Evolutionary conservation across 2,888 invertebrate genomes (phyloP), one percentile per base, ranked within the genome.

Genomic region (Drosophila paramelanica): DNA sequence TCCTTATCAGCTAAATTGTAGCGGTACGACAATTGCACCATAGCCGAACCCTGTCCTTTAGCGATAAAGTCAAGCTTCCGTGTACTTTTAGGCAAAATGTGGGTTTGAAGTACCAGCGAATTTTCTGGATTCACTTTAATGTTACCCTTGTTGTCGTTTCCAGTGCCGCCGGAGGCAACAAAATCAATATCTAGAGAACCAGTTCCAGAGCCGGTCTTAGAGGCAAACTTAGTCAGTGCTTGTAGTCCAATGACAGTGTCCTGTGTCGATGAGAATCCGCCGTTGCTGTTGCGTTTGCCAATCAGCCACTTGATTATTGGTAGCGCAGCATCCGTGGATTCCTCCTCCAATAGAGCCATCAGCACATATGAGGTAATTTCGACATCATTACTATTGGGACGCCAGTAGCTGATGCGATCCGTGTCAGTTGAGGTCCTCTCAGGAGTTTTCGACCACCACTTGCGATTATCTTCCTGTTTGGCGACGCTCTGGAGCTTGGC

Each of bases 291-390:
- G 43, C 95, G 93, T 85, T 96, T 95, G 2, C 94, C 93, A 6
- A 95, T 93, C 50, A 97, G 93, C 96, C 97, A 97, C 59, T 95
- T 94, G 0, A 95, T 93, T 2, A 95, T 95, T 10, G 94, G 94
- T 46, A 95, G 61, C 0, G 82, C 53, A 20, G 77, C 75, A 27
- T 89, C 89, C 3, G 89, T 84, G 0, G 31, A 46, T 25, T 52
- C 74, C 62, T 92, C 93, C 4, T 92, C 92, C 60, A 94, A 93
- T 13, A 95, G 88, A 0, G 97, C 95, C 59, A 98, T 93, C 60
- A 99, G 93, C 0, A 96, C 96, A 92, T 98, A 99, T 0, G 98
- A 95, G 0, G 98, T 98, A 80, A 97, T 96, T 91, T 97, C 97
- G 5, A 98, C 93, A 79, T 92, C 91, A 1, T 96, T 94, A 42